Conservation (phyloP, 2,797 vertebrate species). For the Platyrinchus mystaceus region DNA sequence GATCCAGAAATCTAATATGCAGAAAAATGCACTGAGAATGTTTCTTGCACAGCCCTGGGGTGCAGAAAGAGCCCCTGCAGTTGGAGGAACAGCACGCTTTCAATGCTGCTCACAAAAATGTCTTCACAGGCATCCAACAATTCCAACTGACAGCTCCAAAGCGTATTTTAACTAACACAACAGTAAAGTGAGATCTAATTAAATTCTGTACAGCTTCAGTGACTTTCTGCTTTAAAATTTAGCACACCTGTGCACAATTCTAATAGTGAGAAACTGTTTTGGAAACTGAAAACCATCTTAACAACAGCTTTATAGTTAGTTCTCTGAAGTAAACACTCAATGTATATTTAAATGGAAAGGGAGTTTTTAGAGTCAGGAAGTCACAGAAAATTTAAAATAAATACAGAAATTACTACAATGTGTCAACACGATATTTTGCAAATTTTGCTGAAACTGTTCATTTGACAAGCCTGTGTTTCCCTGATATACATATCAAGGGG, state of each 20-base stretch:
- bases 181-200: neutral
- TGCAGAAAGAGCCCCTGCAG: neutral
- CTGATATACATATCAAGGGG: neutral
- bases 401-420: neutral
- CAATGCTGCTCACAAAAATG: rapidly evolving
- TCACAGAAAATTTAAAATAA: neutral
- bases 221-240: neutral
- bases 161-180: neutral
- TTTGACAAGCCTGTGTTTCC: neutral
- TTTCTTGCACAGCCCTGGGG: rapidly evolving
- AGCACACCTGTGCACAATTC: neutral
- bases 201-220: neutral
- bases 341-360: neutral
- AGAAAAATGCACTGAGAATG: neutral
- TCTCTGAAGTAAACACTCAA: neutral
- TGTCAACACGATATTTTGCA: neutral
- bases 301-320: neutral
- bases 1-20: neutral
- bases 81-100: neutral
- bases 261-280: neutral
- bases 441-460: neutral
- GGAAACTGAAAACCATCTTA: neutral
- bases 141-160: neutral
- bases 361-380: neutral
- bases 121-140: neutral